Conservation (phyloP, 2,113 vertebrate genomes). For the Piaya cayana region DNA sequence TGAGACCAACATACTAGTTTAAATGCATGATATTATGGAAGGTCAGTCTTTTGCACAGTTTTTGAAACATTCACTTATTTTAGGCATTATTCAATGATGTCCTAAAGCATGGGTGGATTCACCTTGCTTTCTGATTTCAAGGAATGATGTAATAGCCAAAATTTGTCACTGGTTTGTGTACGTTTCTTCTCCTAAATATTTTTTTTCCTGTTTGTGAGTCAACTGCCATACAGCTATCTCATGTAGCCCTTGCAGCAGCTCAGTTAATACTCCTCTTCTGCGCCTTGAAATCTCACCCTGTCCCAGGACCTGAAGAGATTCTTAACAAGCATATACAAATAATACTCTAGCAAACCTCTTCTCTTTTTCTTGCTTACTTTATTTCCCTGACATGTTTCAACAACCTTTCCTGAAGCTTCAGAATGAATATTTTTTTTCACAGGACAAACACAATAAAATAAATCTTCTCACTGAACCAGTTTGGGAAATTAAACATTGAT, state of each 20-base stretch:
- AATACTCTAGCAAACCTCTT: background rate
- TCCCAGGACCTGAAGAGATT: background rate
- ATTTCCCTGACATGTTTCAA: background rate
- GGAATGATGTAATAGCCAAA: background rate
- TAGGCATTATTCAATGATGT: constrained; percentile 42
- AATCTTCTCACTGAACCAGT: constrained; percentile 34
- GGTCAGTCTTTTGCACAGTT: background rate
- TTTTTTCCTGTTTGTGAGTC: background rate
- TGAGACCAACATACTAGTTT: background rate
- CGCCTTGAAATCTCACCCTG: background rate
- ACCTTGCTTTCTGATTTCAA: constrained; percentile 53
- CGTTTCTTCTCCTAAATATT: background rate
- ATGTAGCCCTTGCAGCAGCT: fast-evolving
- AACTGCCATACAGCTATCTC: background rate
- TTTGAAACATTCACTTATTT: constrained; percentile 36
- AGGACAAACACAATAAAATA: constrained; percentile 45
- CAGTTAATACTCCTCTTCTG: background rate
- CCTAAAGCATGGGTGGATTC: constrained; percentile 24
- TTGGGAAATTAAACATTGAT: constrained; percentile 59
- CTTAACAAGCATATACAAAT: background rate
- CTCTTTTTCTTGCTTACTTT: background rate
- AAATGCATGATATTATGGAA: background rate
- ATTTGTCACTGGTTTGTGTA: background rate
- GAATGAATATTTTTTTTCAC: constrained; percentile 36
- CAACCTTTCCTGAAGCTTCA: constrained; percentile 31